Evolutionary conservation across 1,140 invertebrate genomes (phyloP).

Genomic region (Nasonia giraulti): DNA sequence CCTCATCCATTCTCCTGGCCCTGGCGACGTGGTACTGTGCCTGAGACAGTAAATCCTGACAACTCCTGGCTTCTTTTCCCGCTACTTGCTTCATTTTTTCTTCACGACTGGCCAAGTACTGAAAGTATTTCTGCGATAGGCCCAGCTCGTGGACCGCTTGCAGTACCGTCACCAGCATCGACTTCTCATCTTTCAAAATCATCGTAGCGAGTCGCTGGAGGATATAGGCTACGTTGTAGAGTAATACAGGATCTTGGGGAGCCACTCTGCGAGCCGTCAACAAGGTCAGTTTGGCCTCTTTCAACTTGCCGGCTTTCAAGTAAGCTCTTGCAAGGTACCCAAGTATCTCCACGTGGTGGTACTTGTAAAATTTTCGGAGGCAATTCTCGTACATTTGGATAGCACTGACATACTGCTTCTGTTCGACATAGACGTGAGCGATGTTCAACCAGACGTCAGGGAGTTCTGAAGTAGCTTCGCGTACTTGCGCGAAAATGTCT

Average conservation of each 20-base stretch:
- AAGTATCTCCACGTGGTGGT: constrained; percentile 95
- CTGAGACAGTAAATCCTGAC: constrained; percentile 95
- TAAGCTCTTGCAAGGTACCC: constrained; percentile 97
- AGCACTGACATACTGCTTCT: constrained; percentile 97
- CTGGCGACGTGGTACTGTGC: constrained; percentile 97
- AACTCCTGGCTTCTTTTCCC: constrained; percentile 90
- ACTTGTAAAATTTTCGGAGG: constrained; percentile 96
- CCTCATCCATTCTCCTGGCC: constrained; percentile 93
- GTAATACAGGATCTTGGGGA: constrained; percentile 92
- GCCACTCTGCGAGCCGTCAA: constrained; percentile 93
- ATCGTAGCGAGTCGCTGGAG: constrained; percentile 92
- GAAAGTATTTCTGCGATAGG: constrained; percentile 94
- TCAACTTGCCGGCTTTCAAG: constrained; percentile 91
- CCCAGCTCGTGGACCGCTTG: constrained; percentile 95
- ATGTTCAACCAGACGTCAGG: constrained; percentile 99
- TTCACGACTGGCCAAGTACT: constrained; percentile 87
- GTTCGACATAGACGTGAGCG: constrained; percentile 99
- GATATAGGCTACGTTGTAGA: constrained; percentile 98
- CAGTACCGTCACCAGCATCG: constrained; percentile 89
- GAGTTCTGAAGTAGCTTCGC: constrained; percentile 99
- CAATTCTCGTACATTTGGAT: constrained; percentile 99
- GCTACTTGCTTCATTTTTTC: constrained; percentile 89
- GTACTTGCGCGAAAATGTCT: constrained; percentile 98
- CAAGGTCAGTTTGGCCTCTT: constrained; percentile 91
- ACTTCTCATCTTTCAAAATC: constrained; percentile 96